Conservation (phyloP, 2,888 invertebrate genomes). For the Cerastis rubricosa region DNA sequence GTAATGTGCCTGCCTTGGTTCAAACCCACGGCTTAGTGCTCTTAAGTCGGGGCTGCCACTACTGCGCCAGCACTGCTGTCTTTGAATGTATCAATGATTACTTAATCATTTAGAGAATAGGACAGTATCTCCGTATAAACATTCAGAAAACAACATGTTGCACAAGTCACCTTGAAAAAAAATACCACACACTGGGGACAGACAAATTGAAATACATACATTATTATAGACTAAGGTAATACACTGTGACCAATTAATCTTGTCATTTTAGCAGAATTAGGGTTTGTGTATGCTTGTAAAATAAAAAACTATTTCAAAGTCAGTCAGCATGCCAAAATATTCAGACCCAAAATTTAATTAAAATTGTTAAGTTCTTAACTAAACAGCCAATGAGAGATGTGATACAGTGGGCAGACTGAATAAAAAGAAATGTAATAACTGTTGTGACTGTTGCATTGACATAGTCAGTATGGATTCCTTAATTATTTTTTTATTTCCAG, state of each 20-base stretch:
- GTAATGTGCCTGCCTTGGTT: no score
- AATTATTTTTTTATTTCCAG: constrained; percentile 71
- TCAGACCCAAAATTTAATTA: background rate
- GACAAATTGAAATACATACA: background rate
- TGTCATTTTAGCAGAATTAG: background rate
- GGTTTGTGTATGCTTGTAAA: background rate
- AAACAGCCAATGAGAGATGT: background rate
- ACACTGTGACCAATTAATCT: background rate
- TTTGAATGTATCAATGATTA: background rate
- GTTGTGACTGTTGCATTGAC: background rate
- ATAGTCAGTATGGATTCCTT: background rate
- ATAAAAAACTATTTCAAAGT: no score
- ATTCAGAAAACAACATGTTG: constrained; percentile 2
- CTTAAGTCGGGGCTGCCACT: no score
- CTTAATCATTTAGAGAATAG: background rate
- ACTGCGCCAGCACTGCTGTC: no score
- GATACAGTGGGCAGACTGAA: background rate
- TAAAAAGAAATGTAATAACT: background rate
- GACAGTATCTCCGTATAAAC: background rate
- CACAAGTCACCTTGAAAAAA: background rate
- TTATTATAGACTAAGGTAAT: no score
- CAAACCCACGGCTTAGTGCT: no score
- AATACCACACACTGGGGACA: background rate
- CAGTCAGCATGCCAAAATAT: background rate
- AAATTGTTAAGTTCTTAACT: background rate